These are phyloP conservation scores for Tetrax tetrax DNA, from an alignment of 2,113 vertebrate genomes.

Conservation along the genomic window DNA sequence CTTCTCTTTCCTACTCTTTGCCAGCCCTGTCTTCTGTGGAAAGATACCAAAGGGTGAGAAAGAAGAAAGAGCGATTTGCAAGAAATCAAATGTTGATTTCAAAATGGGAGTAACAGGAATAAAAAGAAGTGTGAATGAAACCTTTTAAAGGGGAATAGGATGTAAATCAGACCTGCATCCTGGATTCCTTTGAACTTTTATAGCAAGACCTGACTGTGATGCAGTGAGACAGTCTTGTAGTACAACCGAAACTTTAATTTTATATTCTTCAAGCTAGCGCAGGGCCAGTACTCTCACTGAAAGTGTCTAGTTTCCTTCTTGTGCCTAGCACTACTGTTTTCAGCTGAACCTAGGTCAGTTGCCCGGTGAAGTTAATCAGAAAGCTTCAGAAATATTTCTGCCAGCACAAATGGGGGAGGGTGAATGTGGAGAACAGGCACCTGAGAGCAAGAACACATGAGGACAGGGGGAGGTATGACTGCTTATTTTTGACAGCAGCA, in stretches of 20 bases:
- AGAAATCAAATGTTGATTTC: not conserved
- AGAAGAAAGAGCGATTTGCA: not conserved
- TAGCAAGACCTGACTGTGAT: not conserved
- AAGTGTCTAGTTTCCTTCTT: not conserved
- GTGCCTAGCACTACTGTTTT: not conserved
- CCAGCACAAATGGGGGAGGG: not conserved
- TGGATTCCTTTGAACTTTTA: not conserved
- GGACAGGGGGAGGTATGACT: not conserved
- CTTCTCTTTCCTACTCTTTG: not conserved
- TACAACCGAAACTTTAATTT: not conserved
- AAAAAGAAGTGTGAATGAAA: not conserved
- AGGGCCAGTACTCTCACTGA: not conserved
- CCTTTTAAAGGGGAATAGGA: not conserved
- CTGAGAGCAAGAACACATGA: not conserved
- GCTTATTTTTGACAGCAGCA: not conserved
- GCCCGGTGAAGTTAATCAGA: not conserved
- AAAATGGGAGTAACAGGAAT: not conserved
- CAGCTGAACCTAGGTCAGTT: not conserved
- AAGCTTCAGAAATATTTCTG: not conserved
- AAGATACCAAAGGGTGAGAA: not conserved
- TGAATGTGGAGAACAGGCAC: not conserved
- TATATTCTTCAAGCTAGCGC: not conserved
- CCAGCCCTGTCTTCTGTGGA: not conserved
- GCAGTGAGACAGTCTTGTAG: not conserved
- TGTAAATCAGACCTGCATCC: not conserved